Percentiles rank a stretch among this genome's conserved stretches.
Evolutionary conservation across 2,888 invertebrate species (phyloP).

Genomic region (Dexiosoma caninum): DNA sequence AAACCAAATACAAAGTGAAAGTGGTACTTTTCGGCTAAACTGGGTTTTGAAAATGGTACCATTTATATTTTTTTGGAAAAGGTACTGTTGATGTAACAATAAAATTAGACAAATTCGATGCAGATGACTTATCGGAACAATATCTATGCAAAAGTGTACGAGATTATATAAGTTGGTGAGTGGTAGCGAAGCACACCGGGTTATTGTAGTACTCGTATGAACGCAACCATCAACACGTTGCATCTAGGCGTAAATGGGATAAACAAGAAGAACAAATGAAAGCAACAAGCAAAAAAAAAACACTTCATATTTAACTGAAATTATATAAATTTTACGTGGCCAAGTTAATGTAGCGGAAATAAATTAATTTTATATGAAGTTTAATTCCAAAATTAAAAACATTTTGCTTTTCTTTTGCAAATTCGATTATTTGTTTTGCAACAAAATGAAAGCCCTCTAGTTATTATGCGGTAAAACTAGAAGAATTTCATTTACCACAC

Average conservation of each 20-base stretch:
- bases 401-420: conserved; percentile 18
- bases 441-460: conserved; percentile 8
- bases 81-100: too few species aligned
- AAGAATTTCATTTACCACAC: too few species aligned
- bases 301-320: background rate
- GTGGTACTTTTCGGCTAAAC: too few species aligned
- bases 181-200: too few species aligned
- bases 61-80: too few species aligned
- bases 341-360: conserved; percentile 53
- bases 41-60: too few species aligned
- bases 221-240: conserved; percentile 1
- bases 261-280: conserved; percentile 24
- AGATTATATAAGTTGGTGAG: too few species aligned
- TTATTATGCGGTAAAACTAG: background rate
- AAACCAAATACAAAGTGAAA: too few species aligned
- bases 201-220: too few species aligned
- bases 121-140: too few species aligned
- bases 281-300: background rate
- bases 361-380: conserved; percentile 56
- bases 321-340: conserved; percentile 17
- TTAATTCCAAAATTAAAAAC: conserved; percentile 47
- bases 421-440: conserved; percentile 33
- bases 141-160: too few species aligned
- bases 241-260: conserved; percentile 43
- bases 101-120: too few species aligned